Evolutionary conservation across 2,797 vertebrate species (phyloP).

Genomic region (Diceros bicornis): DNA sequence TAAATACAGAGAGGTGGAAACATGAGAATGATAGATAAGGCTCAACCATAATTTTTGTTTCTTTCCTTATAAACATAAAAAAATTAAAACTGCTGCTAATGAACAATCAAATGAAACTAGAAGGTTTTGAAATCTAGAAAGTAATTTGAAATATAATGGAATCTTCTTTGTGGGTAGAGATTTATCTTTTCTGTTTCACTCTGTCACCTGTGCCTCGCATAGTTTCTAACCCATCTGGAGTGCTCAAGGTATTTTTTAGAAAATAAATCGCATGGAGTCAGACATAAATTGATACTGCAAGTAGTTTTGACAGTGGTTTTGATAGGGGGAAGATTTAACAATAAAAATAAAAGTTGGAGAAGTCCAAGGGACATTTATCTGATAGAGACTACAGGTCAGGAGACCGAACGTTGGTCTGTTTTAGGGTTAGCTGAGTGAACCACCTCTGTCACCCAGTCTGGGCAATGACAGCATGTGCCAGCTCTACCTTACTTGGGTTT

Average conservation of each 20-base stretch:
- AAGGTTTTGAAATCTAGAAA: neutral
- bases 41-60: constrained; percentile 16
- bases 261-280: neutral
- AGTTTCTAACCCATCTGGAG: neutral
- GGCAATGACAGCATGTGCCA: neutral
- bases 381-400: neutral
- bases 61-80: neutral
- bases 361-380: neutral
- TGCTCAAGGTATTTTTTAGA: neutral
- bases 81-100: neutral
- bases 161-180: neutral
- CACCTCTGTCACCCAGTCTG: neutral
- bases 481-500: neutral
- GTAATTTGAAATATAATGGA: neutral
- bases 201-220: neutral
- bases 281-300: neutral
- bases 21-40: neutral
- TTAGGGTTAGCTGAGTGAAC: neutral
- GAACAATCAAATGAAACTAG: neutral
- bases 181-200: neutral
- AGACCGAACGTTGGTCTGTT: neutral
- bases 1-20: neutral
- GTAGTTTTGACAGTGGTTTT: neutral
- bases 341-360: neutral
- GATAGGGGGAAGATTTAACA: neutral